Base-by-base conservation (phyloP, 1,140 invertebrate species). In the Acromyrmex charruanus region DNA sequence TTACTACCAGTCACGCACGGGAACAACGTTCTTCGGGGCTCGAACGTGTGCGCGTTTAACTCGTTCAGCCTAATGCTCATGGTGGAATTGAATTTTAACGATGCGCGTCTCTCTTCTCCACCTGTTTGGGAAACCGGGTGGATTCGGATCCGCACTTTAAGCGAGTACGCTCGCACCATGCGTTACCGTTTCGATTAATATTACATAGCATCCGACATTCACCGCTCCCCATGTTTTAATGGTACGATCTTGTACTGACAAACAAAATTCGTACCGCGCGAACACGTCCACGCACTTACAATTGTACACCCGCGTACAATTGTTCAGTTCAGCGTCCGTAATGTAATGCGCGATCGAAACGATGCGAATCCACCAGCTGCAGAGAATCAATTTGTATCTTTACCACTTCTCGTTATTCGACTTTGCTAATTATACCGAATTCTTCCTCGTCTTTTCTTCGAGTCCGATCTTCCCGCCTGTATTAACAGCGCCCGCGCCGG, bases 21-120 rank as follows among this genome's bases (percentile, higher is more conserved):
- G 39, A 75, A 84, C 80, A 84, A 84, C 80, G 80, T 63, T 84
- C 80, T 74, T 75, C 80, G 25, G 44, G 55, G 18, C 63, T 49
- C 80, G 80, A 69, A 75, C 69, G 80, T 61, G 69, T 18, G 69
- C 80, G 80, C 80, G 69, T 84, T 84, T 84, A 75, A 74, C 77
- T 68, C 80, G 69, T 51, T 71, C 77, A 58, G 39, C 59, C 77
- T 79, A 79, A 79, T 65, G 77, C 77, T 49, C 44, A 44, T 12
- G 31, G 39, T 12, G 55, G 18, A 84, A 84, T 75, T 84, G 80
- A 84, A 75, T 84, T 84, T 84, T 84, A 84, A 84, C 39, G 80
- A 84, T 35, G 31, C 14, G 69, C 80, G 65, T 39, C 51, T 55
- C 63, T 35, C 63, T 39, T 63, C 53, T 35, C 21, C 68, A 61